A percentile compares a stretch with the other conserved stretches of the same genome.
Evolutionary conservation across 2,113 vertebrate species (phyloP).

Genomic region (Rhizomys pruinosus): DNA sequence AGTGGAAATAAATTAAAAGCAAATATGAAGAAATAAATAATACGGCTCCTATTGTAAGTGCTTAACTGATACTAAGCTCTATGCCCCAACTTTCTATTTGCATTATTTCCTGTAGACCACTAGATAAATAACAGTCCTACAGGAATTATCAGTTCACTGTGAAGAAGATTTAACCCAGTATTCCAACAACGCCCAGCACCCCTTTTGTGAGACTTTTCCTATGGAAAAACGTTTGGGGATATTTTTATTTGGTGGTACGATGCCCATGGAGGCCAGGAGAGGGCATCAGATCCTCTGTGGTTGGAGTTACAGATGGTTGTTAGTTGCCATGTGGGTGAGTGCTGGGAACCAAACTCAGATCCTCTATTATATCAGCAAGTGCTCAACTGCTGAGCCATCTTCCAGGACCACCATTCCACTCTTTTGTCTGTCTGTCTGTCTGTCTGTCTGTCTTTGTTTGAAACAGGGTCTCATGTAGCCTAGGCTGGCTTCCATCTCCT

Average conservation of each 20-base stretch:
- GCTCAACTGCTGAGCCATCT: background rate
- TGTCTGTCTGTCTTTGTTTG: too few relatives aligned
- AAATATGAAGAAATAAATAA: slow-evolving; percentile 54
- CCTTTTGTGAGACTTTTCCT: background rate
- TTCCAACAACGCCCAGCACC: too few relatives aligned
- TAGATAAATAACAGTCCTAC: background rate
- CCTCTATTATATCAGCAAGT: too few relatives aligned
- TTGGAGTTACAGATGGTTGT: background rate
- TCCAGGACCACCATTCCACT: background rate
- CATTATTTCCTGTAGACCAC: background rate
- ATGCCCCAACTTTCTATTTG: background rate
- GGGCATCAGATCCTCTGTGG: background rate
- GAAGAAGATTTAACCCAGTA: background rate
- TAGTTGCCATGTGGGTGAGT: background rate
- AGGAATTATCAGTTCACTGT: background rate
- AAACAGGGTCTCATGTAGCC: background rate
- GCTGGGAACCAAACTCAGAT: background rate
- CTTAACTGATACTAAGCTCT: background rate
- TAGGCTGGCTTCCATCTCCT: background rate
- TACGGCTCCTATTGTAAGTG: background rate
- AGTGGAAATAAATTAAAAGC: slow-evolving; percentile 42
- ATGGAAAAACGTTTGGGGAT: background rate
- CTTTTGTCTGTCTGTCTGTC: too few relatives aligned
- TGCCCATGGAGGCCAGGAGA: too few relatives aligned
- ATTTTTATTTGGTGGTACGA: too few relatives aligned